phyloP scores from a whole-genome alignment of 2,113 vertebrate genomes.

The Zeus faber region DNA sequence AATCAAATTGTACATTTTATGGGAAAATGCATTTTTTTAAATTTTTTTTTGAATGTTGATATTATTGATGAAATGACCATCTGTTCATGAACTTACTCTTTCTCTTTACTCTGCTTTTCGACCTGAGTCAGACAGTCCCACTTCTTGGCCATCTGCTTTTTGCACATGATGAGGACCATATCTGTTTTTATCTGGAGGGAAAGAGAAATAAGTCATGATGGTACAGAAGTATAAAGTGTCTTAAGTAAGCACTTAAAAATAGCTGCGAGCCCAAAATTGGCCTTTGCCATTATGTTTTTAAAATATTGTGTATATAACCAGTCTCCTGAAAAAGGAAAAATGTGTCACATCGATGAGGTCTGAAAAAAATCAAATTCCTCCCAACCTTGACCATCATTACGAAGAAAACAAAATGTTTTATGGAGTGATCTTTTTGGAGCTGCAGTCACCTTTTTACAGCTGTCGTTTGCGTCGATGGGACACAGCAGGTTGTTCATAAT shows the following conservation, averaged over 20 bases:
- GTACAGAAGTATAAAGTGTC: too few relatives aligned
- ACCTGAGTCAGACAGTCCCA: constrained; percentile 95
- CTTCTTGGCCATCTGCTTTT: constrained; percentile 84
- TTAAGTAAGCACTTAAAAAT: too few relatives aligned
- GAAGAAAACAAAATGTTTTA: background rate
- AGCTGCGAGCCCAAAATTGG: too few relatives aligned
- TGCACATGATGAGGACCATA: constrained; percentile 89
- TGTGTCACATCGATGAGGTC: too few relatives aligned
- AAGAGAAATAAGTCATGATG: constrained; percentile 10
- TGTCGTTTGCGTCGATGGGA: constrained; percentile 84
- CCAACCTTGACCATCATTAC: too few relatives aligned
- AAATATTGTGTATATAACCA: too few relatives aligned
- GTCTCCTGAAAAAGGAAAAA: too few relatives aligned
- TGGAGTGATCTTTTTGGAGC: background rate
- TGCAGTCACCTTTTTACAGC: constrained; percentile 86
- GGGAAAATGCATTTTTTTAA: too few relatives aligned
- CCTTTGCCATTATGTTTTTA: too few relatives aligned
- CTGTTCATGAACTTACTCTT: constrained; percentile 82
- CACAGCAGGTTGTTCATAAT: constrained; percentile 87
- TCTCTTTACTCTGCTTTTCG: constrained; percentile 93
- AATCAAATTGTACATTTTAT: too few relatives aligned
- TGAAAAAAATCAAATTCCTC: background rate
- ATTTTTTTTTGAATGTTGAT: too few relatives aligned
- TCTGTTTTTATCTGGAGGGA: constrained; percentile 88
- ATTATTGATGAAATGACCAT: background rate